Evolutionary conservation across 2,888 invertebrate genomes (phyloP).

Genomic region (Oxycera nigricornis): DNA sequence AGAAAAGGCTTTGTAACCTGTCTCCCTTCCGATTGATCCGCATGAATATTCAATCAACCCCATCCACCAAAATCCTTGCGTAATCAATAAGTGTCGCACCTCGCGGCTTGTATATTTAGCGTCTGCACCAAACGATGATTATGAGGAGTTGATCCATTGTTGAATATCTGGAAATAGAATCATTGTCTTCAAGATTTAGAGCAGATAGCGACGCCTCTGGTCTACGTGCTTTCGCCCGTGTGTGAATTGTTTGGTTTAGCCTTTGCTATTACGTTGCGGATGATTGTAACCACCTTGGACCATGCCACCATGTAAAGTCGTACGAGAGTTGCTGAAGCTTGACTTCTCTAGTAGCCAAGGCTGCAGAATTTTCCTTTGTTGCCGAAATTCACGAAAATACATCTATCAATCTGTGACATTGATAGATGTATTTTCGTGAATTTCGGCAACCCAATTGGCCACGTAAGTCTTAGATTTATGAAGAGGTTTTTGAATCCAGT

Average conservation of each 20-base stretch:
- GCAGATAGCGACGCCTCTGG: no score
- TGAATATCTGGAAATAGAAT: neutral
- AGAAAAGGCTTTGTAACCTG: no score
- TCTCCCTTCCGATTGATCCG: no score
- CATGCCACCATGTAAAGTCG: neutral
- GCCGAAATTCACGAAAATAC: neutral
- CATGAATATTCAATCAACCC: no score
- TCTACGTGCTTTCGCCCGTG: neutral
- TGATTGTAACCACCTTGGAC: conserved; percentile 50
- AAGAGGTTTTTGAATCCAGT: neutral
- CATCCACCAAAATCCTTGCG: no score
- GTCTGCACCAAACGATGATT: no score
- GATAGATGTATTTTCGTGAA: neutral
- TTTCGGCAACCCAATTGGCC: conserved; percentile 9
- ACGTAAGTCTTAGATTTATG: conserved; percentile 31
- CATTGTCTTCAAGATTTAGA: no score
- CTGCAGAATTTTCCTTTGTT: conserved; percentile 10
- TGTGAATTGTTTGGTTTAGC: neutral
- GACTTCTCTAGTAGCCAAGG: neutral
- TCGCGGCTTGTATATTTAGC: no score
- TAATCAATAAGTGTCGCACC: no score
- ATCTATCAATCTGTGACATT: no score
- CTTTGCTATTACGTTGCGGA: neutral
- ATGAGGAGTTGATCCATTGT: no score
- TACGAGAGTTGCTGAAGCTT: neutral